Base-by-base conservation (phyloP, 2,888 invertebrate genomes). In the Matsumyia berberina region DNA sequence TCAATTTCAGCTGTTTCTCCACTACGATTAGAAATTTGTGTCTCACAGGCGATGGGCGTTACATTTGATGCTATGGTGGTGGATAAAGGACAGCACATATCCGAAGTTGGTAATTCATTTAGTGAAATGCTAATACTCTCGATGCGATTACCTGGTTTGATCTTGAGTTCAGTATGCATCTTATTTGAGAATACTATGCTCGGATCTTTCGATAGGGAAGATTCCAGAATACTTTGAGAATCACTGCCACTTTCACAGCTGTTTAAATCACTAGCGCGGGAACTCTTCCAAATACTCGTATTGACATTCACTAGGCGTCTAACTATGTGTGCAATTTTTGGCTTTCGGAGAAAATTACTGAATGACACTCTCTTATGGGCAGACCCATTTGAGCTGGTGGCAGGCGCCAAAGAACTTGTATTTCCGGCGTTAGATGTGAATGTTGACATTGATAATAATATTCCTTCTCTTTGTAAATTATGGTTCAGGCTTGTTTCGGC, bases 91-190 rank as follows among this genome's bases (percentile, higher is more conserved):
- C 2, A 11, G 7, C 19, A 53, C 15, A 7, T 17, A n/a, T 39
- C 46, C 19, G 58, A 39, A 19, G 17, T 35, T 8, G 9, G 1
- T 8, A 60, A 24, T 8, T 62, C 46, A 5, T 78, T 78, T 0
- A 78, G 11, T 9, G 62, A 78, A 15, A 78, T 70, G 8, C 60
- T 69, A 5, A 77, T 69, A 31, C 60, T 69, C 3, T 70, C 44
- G 7, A 70, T 33, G 37, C 44, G 55, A 37, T 46, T 70, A 11
- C 62, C 46, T n/a, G 77, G 70, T 6, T n/a, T 37, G 6, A 62
- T 70, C 8, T 29, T 55, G 0, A 78, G n/a, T 6, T 62, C 31
- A 11, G 44, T 15, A 12, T 62, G 35, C 0, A 29, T 8, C 8
- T 53, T 31, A 42, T 17, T 62, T 5, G 51, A 42, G 19, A 73